Conservation (phyloP, 2,888 invertebrate species). For the Eristalis pertinax region DNA sequence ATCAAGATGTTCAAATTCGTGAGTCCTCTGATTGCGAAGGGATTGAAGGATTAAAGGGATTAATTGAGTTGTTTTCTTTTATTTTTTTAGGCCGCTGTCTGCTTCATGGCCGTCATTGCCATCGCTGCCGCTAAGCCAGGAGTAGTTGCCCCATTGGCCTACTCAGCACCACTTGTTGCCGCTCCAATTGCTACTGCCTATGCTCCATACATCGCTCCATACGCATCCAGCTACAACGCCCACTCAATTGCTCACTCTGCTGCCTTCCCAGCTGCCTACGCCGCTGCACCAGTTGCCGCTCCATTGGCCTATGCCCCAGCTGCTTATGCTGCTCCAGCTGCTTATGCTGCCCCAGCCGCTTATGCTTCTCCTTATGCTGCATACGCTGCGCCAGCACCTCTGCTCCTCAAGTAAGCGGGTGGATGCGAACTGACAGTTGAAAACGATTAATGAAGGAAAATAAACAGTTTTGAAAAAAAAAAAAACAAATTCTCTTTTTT, state of each 20-base stretch:
- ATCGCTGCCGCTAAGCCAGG: constrained; percentile 71
- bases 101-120: constrained; percentile 68
- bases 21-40: constrained; percentile 29
- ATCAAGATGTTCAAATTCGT: constrained; percentile 70
- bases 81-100: constrained; percentile 51
- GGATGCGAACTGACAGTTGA: constrained; percentile 13
- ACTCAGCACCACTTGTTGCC: constrained; percentile 62
- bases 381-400: constrained; percentile 54
- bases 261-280: constrained; percentile 62
- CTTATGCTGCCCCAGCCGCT: constrained; percentile 53
- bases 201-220: constrained; percentile 82
- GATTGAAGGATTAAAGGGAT: constrained; percentile 24
- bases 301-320: constrained; percentile 79
- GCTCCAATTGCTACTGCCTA: constrained; percentile 62
- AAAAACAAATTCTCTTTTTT: neutral
- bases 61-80: neutral
- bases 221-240: constrained; percentile 82
- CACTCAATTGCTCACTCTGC: constrained; percentile 77
- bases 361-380: no score
- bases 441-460: constrained; percentile 27
- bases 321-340: constrained; percentile 40
- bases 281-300: constrained; percentile 57
- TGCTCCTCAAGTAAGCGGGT: constrained; percentile 50
- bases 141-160: constrained; percentile 74
- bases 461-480: constrained; percentile 20